These are phyloP conservation scores for Tragelaphus imberbis DNA, from an alignment of 2,113 vertebrate species.

Conservation along the genomic window DNA sequence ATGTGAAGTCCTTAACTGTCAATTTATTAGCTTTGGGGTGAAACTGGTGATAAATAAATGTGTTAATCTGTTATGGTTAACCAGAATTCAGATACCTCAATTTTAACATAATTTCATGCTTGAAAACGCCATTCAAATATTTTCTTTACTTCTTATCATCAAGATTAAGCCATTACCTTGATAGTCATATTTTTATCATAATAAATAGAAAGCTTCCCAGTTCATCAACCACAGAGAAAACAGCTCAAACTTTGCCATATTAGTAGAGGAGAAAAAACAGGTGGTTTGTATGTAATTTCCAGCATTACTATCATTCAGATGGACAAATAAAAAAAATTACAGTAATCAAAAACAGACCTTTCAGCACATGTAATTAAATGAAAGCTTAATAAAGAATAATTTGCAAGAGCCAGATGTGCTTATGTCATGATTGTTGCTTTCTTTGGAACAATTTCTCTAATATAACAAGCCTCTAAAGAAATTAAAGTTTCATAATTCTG, in stretches of 20 bases:
- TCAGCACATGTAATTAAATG: constrained; percentile 87
- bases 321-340: constrained; percentile 87
- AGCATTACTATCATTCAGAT: constrained; percentile 85
- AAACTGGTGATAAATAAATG: neutral
- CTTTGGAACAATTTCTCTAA: constrained; percentile 87
- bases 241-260: constrained; percentile 77
- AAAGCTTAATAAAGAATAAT: constrained; percentile 89
- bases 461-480: constrained; percentile 84
- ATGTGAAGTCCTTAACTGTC: neutral
- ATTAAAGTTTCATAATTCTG: constrained; percentile 86
- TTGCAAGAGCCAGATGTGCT: constrained; percentile 88
- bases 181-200: constrained; percentile 65
- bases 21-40: neutral
- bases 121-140: constrained; percentile 57
- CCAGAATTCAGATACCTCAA: constrained; percentile 44
- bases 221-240: constrained; percentile 69
- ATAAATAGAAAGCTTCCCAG: constrained; percentile 75
- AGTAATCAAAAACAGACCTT: constrained; percentile 87
- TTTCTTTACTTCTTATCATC: constrained; percentile 65
- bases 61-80: constrained; percentile 1
- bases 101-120: constrained; percentile 49
- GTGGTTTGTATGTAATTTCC: constrained; percentile 82
- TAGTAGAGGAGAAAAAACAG: constrained; percentile 77
- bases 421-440: constrained; percentile 90
- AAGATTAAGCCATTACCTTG: constrained; percentile 75